Percentiles rank a stretch among this genome's conserved stretches.
Conservation (phyloP, 2,113 vertebrate species). For the Thunnus thynnus region DNA sequence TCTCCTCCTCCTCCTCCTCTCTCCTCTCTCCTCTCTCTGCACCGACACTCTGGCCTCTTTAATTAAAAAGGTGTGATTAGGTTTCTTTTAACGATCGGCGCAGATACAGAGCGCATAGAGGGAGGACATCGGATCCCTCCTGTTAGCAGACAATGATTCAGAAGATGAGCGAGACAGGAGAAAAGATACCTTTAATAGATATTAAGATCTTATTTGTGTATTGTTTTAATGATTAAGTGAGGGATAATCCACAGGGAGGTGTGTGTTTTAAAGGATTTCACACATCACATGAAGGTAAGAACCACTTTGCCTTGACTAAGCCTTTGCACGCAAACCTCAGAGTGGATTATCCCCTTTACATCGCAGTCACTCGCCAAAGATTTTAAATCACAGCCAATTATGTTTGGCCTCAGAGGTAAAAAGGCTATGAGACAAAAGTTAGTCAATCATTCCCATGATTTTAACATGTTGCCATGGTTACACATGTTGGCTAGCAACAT, state of each 20-base stretch:
- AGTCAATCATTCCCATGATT: neutral
- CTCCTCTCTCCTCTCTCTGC: conserved; percentile 6
- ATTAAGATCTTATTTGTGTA: conserved; percentile 32
- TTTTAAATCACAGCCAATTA: conserved; percentile 5
- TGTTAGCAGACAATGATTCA: neutral
- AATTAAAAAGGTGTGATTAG: conserved; percentile 69
- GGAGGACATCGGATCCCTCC: conserved; percentile 29
- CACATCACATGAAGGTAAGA: conserved; percentile 2
- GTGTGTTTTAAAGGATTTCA: conserved; percentile 14
- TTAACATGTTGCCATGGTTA: too few species aligned
- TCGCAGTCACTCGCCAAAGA: neutral
- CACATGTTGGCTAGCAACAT: neutral
- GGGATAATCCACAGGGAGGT: conserved; percentile 20
- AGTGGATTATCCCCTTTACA: conserved; percentile 31
- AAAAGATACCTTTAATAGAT: neutral
- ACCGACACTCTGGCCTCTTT: conserved; percentile 55
- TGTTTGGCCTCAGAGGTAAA: neutral
- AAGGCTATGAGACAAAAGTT: neutral
- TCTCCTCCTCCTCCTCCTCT: neutral
- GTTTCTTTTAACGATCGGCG: conserved; percentile 54
- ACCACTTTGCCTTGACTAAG: conserved; percentile 22
- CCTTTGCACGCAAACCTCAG: conserved; percentile 11
- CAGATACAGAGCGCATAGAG: conserved; percentile 36
- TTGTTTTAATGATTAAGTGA: conserved; percentile 53
- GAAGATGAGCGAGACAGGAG: neutral